These are phyloP conservation scores for Strix uralensis DNA, from an alignment of 2,113 vertebrate genomes.

Conservation along the genomic window DNA sequence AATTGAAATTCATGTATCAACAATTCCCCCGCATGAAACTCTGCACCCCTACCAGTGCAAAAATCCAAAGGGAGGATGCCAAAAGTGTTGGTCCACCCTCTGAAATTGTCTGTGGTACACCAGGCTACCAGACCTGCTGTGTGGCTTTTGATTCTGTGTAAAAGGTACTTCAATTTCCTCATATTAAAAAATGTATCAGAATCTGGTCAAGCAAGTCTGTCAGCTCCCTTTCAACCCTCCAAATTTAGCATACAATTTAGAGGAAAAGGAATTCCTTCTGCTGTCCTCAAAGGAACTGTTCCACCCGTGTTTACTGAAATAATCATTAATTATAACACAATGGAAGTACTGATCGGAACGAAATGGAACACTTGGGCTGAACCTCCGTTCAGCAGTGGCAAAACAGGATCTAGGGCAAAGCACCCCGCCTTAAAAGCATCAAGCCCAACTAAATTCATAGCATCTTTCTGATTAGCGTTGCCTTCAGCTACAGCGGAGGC, in stretches of 20 bases:
- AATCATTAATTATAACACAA: background rate
- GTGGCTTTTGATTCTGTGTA: background rate
- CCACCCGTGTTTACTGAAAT: background rate
- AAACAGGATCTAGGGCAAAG: background rate
- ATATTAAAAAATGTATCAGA: background rate
- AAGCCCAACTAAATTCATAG: rapidly evolving
- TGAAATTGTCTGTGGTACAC: background rate
- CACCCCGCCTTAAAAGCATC: background rate
- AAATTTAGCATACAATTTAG: background rate
- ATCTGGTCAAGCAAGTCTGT: background rate
- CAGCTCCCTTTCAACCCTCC: background rate
- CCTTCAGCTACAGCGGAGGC: background rate
- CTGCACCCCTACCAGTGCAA: background rate
- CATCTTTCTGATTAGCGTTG: rapidly evolving
- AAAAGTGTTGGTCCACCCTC: background rate
- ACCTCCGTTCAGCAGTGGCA: background rate
- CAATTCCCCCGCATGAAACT: background rate
- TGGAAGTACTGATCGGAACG: background rate
- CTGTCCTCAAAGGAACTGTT: background rate
- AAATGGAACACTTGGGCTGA: background rate
- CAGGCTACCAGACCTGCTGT: background rate
- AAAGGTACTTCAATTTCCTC: background rate
- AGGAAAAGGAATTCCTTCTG: background rate
- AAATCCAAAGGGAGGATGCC: background rate
- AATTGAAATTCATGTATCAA: rapidly evolving